Evolutionary conservation across 1,140 invertebrate genomes (phyloP), one percentile per base, ranked within the genome.

Genomic region (Sesamia nonagrioides): DNA sequence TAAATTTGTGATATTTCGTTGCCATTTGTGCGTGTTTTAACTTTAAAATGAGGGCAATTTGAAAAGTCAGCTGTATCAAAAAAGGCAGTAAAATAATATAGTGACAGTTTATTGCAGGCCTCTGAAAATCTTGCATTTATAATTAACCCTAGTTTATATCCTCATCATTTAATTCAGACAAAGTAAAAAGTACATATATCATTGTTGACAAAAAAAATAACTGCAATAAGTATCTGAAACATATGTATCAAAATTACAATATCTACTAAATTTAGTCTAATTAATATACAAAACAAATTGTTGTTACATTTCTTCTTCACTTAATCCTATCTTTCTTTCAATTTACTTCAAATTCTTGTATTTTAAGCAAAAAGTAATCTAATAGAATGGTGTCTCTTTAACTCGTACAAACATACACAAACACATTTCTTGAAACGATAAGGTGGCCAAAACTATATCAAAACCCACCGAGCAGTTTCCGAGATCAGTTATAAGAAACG

Each of bases 381-480:
- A 18, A 11, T 18, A 63, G 42, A 8, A 42, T 18, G 40, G 42
- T 6, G 58, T 8, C 8, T 42, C 21, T n/a, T 27, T 42, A 33
- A 0, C 11, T 27, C 33, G 33, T 6, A 35, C 40, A 11, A 40
- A 58, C 17, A 18, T n/a, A 58, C 27, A 58, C 35, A 63, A 63
- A 63, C 60, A 63, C 60, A 63, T 18, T 63, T 63, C 60, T 61
- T 17, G 17, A 63, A 18, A 42, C n/a, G 18, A 1, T 42, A 2
- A n/a, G n/a, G 15, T 40, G 6, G 15, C n/a, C 1, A 9, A n/a
- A 61, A 37, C 7, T 63, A 11, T 9, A 42, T 42, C 7, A 63
- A 4, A 42, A 63, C 11, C 8, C 17, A 40, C 17, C 4, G n/a
- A 42, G 37, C 6, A 42, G 17, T 42, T 63, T 63, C 5, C 17